These are phyloP conservation scores for Aquatica leii DNA, from an alignment of 2,888 invertebrate genomes.

Conservation along the genomic window DNA sequence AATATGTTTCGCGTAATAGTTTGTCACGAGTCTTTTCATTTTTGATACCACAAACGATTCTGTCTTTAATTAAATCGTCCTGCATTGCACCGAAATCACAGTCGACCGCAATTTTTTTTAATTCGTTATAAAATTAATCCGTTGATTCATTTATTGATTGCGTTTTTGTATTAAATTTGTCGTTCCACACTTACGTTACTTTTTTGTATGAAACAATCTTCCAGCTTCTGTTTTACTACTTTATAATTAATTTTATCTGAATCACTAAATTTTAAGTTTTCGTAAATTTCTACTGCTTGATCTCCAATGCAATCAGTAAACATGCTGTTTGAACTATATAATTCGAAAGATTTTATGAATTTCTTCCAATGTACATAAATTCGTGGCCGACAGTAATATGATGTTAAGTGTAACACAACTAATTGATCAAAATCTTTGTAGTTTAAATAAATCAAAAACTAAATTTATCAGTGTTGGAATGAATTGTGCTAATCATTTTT, in stretches of 20 bases:
- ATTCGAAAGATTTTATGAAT: too few relatives aligned
- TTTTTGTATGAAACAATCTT: conserved; percentile 36
- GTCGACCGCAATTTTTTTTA: conserved; percentile 23
- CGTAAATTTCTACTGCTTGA: conserved; percentile 31
- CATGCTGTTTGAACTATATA: conserved; percentile 33
- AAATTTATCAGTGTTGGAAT: too few relatives aligned
- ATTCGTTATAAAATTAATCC: conserved; percentile 27
- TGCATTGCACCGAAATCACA: conserved; percentile 36
- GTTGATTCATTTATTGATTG: conserved; percentile 13
- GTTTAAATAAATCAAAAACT: too few relatives aligned
- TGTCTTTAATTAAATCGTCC: conserved; percentile 36
- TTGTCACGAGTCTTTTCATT: conserved; percentile 21
- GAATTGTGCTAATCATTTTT: too few relatives aligned
- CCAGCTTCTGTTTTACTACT: conserved; percentile 25
- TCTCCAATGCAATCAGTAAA: conserved; percentile 34
- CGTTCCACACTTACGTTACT: conserved; percentile 32
- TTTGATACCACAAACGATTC: conserved; percentile 33
- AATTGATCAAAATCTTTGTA: too few relatives aligned
- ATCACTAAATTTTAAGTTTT: conserved; percentile 31
- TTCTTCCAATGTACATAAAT: too few relatives aligned
- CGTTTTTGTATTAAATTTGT: too few relatives aligned
- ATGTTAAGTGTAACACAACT: too few relatives aligned
- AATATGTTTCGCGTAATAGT: conserved; percentile 21
- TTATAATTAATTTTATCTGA: conserved; percentile 18
- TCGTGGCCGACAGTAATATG: too few relatives aligned